These are phyloP conservation scores for Trissolcus brochymenae DNA, from an alignment of 2,888 invertebrate species.

Conservation along the genomic window DNA sequence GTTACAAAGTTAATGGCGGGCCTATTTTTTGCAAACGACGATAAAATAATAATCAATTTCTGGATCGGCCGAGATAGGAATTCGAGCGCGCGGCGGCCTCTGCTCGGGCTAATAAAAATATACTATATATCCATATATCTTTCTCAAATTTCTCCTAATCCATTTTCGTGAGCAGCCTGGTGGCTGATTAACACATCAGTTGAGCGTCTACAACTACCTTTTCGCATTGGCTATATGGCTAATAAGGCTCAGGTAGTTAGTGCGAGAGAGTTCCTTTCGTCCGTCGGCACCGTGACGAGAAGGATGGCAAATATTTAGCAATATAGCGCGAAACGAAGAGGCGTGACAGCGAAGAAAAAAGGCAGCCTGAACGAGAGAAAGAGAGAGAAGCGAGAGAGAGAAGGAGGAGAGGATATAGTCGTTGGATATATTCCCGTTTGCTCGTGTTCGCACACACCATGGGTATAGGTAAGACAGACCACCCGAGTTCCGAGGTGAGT, in stretches of 20 bases:
- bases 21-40: constrained; percentile 37
- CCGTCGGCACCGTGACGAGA: constrained; percentile 39
- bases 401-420: constrained; percentile 49
- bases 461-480: constrained; percentile 68
- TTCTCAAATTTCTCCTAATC: constrained; percentile 50
- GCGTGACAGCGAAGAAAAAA: constrained; percentile 15
- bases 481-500: constrained; percentile 77
- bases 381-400: constrained; percentile 16
- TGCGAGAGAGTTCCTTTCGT: constrained; percentile 59
- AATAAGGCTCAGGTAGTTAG: constrained; percentile 76
- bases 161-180: constrained; percentile 45
- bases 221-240: constrained; percentile 75
- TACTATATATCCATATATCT: constrained; percentile 47
- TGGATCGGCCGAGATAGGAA: constrained; percentile 16
- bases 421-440: constrained; percentile 56
- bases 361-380: constrained; percentile 26
- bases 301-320: constrained; percentile 19
- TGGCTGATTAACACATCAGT: constrained; percentile 63
- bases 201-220: constrained; percentile 67
- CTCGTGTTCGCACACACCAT: constrained; percentile 55
- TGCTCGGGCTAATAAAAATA: constrained; percentile 42
- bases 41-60: constrained; percentile 55
- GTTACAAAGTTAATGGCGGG: constrained; percentile 39
- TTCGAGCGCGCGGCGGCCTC: constrained; percentile 11
- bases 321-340: constrained; percentile 23